Conservation (phyloP, 2,888 invertebrate species). For the Drosophila recens region DNA sequence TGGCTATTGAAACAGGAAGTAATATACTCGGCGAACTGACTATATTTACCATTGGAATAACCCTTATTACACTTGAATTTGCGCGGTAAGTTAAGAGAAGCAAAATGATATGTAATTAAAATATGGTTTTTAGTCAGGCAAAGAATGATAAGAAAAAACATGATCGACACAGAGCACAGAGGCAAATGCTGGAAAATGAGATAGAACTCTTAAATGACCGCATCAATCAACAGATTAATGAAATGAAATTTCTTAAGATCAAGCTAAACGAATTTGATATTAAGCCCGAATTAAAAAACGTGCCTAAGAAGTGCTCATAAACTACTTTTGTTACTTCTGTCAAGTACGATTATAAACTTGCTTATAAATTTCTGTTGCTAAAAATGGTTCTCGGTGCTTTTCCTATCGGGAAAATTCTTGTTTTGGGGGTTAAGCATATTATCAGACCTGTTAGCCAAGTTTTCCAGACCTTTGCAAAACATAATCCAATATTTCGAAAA, state of each 20-base stretch:
- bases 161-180: constrained; percentile 5
- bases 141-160: constrained; percentile 52
- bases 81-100: constrained; percentile 25
- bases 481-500: constrained; percentile 35
- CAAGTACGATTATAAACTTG: constrained; percentile 5
- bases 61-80: constrained; percentile 40
- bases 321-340: constrained; percentile 6
- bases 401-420: constrained; percentile 47
- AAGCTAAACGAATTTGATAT: constrained; percentile 12
- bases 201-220: constrained; percentile 36
- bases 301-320: neutral
- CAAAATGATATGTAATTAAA: neutral
- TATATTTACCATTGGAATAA: constrained; percentile 42
- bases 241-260: constrained; percentile 43
- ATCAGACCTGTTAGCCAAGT: constrained; percentile 39
- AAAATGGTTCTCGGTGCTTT: constrained; percentile 50
- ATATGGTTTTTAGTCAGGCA: constrained; percentile 44
- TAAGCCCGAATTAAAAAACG: neutral
- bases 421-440: constrained; percentile 45
- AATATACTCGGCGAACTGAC: constrained; percentile 55
- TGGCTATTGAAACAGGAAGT: constrained; percentile 64
- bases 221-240: constrained; percentile 32
- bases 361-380: constrained; percentile 18
- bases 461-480: constrained; percentile 36
- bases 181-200: constrained; percentile 14